Evolutionary conservation across 2,113 vertebrate species (phyloP).

Genomic region (Rattus rattus): DNA sequence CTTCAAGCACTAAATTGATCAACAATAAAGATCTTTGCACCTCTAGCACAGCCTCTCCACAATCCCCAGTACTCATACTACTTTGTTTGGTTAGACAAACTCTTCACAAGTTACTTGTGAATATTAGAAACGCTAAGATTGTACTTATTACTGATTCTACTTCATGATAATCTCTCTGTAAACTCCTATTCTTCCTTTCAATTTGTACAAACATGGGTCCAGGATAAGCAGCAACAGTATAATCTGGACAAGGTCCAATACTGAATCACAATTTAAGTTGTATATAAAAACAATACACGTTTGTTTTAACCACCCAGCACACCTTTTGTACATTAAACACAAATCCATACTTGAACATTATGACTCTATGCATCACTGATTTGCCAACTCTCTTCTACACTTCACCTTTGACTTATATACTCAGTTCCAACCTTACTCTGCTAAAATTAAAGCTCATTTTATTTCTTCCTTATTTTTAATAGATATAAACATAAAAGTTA

Average conservation of each 20-base stretch:
- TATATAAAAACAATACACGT: not conserved
- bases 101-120: not conserved
- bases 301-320: slow-evolving; percentile 25
- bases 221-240: not conserved
- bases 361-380: not conserved
- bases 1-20: not conserved
- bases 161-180: slow-evolving; percentile 20
- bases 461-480: not conserved
- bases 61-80: not conserved
- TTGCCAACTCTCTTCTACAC: not conserved
- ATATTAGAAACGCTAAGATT: slow-evolving; percentile 27
- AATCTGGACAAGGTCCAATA: not conserved
- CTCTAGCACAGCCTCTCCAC: not conserved
- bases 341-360: slow-evolving; percentile 11
- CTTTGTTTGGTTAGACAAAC: slow-evolving; percentile 13
- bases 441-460: not conserved
- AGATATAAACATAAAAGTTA: not conserved
- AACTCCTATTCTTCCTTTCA: not conserved
- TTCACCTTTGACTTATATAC: not conserved
- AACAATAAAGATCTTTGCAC: slow-evolving; percentile 35
- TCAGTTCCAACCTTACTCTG: not conserved
- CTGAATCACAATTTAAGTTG: slow-evolving; percentile 21
- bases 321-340: not conserved
- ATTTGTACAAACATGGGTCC: not conserved
- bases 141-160: slow-evolving; percentile 42